phyloP scores from a whole-genome alignment of 2,113 vertebrate species.

The Deroptyus accipitrinus region DNA sequence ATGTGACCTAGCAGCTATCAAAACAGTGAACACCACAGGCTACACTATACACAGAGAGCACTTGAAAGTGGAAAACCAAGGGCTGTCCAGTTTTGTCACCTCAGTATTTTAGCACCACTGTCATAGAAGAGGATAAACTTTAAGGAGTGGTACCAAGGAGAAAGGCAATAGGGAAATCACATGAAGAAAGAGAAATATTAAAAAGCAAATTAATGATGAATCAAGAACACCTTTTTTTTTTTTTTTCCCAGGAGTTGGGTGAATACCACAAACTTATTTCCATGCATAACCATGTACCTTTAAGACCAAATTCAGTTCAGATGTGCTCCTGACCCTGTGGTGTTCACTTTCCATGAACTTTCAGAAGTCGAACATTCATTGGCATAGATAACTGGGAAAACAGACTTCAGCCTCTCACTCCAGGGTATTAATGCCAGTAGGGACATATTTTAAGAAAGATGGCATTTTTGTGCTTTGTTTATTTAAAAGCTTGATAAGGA shows the following conservation, averaged over 20 bases:
- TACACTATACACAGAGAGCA: not conserved
- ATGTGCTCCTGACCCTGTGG: not conserved
- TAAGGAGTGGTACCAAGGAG: not conserved
- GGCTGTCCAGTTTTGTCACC: constrained; percentile 39
- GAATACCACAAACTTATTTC: constrained; percentile 35
- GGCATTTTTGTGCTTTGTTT: not conserved
- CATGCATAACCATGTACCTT: not conserved
- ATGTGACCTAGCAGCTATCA: constrained; percentile 29
- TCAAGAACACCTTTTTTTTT: not conserved
- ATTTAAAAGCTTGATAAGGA: not conserved
- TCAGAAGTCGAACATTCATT: not conserved
- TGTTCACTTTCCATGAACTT: not conserved
- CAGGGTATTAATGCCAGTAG: not conserved
- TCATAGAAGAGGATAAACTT: not conserved
- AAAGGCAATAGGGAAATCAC: not conserved
- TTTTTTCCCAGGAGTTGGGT: not conserved
- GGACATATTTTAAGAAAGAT: not conserved
- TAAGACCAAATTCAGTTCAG: constrained; percentile 22
- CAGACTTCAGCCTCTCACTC: not conserved
- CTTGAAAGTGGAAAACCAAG: constrained; percentile 46
- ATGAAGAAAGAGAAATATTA: constrained; percentile 11
- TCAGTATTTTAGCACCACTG: constrained; percentile 47
- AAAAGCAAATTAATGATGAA: constrained; percentile 17
- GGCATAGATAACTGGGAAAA: not conserved
- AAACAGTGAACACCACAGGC: constrained; percentile 2